These are phyloP conservation scores for Oceanodroma leucorhoa DNA, from an alignment of 2,797 vertebrate genomes.

Conservation along the genomic window DNA sequence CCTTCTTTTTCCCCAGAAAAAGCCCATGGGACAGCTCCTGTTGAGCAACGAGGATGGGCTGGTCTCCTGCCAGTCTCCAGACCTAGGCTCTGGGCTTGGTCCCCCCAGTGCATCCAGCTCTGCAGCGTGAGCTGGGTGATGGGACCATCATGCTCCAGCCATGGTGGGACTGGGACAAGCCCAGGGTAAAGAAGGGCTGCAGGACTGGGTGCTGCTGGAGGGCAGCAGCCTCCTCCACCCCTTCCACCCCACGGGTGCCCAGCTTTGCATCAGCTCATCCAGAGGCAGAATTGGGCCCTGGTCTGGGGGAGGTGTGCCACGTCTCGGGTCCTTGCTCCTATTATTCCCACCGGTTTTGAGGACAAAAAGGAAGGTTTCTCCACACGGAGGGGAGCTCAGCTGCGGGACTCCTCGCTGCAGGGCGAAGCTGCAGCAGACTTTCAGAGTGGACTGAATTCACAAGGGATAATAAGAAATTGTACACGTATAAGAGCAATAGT, in stretches of 20 bases:
- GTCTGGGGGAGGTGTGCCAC: not conserved
- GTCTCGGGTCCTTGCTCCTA: fast-evolving
- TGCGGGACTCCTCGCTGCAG: fast-evolving
- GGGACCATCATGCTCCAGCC: not conserved
- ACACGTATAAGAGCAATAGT: not conserved
- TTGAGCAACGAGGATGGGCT: constrained; percentile 4
- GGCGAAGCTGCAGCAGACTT: not conserved
- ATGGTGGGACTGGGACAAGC: not conserved
- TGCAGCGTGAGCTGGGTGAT: fast-evolving
- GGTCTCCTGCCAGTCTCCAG: not conserved
- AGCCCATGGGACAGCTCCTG: not conserved
- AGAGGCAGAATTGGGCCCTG: not conserved
- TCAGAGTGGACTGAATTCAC: not conserved
- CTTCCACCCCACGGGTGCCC: not conserved
- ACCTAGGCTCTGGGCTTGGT: not conserved
- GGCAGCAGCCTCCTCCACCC: not conserved
- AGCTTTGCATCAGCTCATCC: not conserved
- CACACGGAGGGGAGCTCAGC: fast-evolving
- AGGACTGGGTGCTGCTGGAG: not conserved
- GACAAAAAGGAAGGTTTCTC: not conserved
- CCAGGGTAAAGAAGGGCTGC: not conserved
- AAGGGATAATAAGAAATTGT: not conserved
- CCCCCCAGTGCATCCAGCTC: too few relatives aligned
- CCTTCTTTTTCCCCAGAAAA: not conserved
- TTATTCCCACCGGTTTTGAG: not conserved